Conservation (phyloP, 92 coral and sea anemone genomes). For the Phenganax subtilis region DNA sequence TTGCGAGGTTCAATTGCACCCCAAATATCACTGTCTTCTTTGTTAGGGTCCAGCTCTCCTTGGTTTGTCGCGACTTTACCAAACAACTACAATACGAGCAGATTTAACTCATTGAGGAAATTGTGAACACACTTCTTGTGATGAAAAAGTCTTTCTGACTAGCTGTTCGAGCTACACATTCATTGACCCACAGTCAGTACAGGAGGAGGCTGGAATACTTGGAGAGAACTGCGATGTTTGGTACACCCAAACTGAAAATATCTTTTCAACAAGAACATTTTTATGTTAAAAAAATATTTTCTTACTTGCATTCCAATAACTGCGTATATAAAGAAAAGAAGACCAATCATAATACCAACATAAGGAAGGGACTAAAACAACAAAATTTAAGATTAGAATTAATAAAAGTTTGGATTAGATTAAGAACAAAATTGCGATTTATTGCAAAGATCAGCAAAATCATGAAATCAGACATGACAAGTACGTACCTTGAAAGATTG, state of each 20-base stretch:
- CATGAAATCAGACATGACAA: neutral
- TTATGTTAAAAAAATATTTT: neutral
- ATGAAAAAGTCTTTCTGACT: too few species aligned
- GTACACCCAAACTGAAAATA: neutral
- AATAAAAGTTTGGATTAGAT: neutral
- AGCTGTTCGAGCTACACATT: too few species aligned
- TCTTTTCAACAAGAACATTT: neutral
- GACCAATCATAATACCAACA: conserved; percentile 86
- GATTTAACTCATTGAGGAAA: neutral
- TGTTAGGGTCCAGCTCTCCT: conserved; percentile 31
- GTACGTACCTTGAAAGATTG: conserved; percentile 82
- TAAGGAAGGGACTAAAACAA: conserved; percentile 81
- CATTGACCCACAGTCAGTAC: too few species aligned
- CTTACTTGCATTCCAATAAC: conserved; percentile 97
- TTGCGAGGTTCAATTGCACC: conserved; percentile 53
- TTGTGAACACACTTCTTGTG: too few species aligned
- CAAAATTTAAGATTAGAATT: neutral
- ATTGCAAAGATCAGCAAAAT: too few species aligned
- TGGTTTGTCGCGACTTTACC: conserved; percentile 71
- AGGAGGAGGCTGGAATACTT: too few species aligned
- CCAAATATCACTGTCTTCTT: conserved; percentile 50
- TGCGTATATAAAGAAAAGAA: conserved; percentile 95
- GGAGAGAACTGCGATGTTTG: neutral
- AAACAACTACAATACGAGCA: conserved; percentile 59
- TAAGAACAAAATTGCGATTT: neutral